A percentile compares a stretch with the other conserved stretches of the same genome.
Evolutionary conservation across 2,888 invertebrate species (phyloP).

Genomic region (Phytoseiulus persimilis): DNA sequence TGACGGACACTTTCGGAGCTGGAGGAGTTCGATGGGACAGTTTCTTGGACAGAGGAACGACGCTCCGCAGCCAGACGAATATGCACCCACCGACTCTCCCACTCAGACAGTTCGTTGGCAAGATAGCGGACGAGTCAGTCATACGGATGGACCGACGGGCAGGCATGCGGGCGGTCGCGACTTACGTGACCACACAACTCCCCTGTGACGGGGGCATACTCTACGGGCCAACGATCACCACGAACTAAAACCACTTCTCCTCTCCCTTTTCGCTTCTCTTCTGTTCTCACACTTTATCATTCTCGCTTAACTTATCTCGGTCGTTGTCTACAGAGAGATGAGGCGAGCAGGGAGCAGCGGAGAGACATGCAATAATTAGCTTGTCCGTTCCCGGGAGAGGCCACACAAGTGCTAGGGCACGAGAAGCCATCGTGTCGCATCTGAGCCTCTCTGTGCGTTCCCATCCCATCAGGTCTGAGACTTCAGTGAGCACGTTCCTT

Average conservation of each 20-base stretch:
- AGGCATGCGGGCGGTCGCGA: neutral
- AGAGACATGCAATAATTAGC: neutral
- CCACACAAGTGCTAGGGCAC: neutral
- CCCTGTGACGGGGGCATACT: neutral
- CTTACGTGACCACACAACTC: neutral
- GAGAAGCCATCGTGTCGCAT: neutral
- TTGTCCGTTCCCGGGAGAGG: neutral
- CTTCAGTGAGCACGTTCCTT: neutral
- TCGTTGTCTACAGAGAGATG: slow-evolving; percentile 5
- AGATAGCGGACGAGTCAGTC: neutral
- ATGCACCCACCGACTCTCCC: neutral
- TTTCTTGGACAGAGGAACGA: neutral
- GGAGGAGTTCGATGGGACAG: neutral
- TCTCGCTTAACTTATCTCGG: neutral
- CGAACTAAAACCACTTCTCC: neutral
- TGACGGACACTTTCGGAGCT: neutral
- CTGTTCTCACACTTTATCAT: neutral
- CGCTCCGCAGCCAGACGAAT: neutral
- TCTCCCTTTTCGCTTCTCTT: neutral
- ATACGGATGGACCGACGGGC: neutral
- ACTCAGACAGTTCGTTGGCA: neutral
- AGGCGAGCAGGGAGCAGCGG: neutral
- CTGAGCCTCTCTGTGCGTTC: neutral
- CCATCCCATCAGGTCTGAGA: neutral
- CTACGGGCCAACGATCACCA: neutral